phyloP scores from a whole-genome alignment of 2,888 invertebrate genomes.

The Tipula unca region DNA sequence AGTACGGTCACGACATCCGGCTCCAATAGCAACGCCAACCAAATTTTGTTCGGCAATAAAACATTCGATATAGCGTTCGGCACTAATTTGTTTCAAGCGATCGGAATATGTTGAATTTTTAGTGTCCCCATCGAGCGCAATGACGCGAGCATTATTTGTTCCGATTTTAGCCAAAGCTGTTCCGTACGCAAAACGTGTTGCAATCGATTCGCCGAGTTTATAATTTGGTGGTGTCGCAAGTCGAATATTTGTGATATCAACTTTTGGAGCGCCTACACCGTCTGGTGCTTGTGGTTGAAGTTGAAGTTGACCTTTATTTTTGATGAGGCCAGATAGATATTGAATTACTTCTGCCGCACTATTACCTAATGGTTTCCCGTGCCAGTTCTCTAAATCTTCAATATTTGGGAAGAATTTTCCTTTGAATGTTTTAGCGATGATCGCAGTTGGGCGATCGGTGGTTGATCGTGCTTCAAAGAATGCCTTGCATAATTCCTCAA shows the following conservation, averaged over 20 bases:
- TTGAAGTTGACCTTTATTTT: constrained; percentile 55
- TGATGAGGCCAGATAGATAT: constrained; percentile 57
- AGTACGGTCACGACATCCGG: constrained; percentile 84
- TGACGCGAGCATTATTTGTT: constrained; percentile 65
- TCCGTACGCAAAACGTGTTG: constrained; percentile 92
- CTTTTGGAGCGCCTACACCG: constrained; percentile 58
- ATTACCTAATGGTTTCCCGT: constrained; percentile 90
- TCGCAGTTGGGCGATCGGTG: constrained; percentile 78
- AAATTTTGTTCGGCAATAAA: constrained; percentile 99
- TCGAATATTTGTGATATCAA: constrained; percentile 61
- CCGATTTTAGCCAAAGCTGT: constrained; percentile 84
- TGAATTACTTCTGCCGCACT: constrained; percentile 63
- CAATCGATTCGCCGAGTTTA: constrained; percentile 65
- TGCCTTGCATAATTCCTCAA: constrained; percentile 82
- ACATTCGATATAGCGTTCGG: constrained; percentile 82
- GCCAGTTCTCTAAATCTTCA: constrained; percentile 93
- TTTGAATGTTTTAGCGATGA: constrained; percentile 94
- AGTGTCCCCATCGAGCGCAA: constrained; percentile 95
- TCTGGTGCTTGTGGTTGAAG: constrained; percentile 55
- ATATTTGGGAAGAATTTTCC: constrained; percentile 84
- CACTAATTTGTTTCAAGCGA: constrained; percentile 68
- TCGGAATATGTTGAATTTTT: constrained; percentile 98
- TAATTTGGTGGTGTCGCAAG: constrained; percentile 78
- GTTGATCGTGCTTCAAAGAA: constrained; percentile 70
- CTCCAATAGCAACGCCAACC: constrained; percentile 92